Evolutionary conservation across 37 sponge, comb jelly and placozoan species (phyloP), one percentile per base, ranked within the genome.

Genomic region (Chondrosia reniformis): DNA sequence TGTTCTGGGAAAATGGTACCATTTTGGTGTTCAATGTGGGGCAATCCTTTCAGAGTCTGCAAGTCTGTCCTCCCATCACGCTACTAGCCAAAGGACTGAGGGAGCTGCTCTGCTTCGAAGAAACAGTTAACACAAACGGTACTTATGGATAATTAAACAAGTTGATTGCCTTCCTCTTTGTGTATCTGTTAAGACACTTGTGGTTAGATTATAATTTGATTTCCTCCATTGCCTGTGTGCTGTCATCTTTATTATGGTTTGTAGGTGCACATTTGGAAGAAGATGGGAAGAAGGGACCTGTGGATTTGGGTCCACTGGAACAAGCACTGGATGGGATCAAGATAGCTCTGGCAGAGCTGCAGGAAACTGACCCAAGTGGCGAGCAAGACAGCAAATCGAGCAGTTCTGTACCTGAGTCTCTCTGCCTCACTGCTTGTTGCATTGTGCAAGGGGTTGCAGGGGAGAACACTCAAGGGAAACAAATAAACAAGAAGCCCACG

Each of bases 1-100:
- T 69, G 72, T 24, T 44, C 72, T 69, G 72, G 72, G 41, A 69
- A 39, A 69, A 69, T 39, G 72, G 72, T 44, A 69, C 72, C n/a
- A 40, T 69, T 7, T 41, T 25, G 19, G 43, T 69, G 4, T 69
- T 42, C 43, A 34, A 69, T 40, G 72, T 69, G 3, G 72, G 72
- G 21, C 4, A 69, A 19, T 17, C n/a, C 17, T 40, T 69, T 13
- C 42, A 40, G n/a, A 38, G 17, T 6, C 72, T 42, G n/a, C 37
- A 69, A 25, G 40, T 39, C 12, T 69, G 72, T 39, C 44, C 43
- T 0, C 43, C 44, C 24, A 40, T 69, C 41, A 1, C 8, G 43
- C 43, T 69, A 24, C 42, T 44, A 38, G 43, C 72, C 2, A 44
- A 69, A 37, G 72, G 40, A 2, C 72, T 69, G 7, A 39, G 24